phyloP scores from a whole-genome alignment of 2,888 invertebrate genomes.

The Pterostichus madidus region DNA sequence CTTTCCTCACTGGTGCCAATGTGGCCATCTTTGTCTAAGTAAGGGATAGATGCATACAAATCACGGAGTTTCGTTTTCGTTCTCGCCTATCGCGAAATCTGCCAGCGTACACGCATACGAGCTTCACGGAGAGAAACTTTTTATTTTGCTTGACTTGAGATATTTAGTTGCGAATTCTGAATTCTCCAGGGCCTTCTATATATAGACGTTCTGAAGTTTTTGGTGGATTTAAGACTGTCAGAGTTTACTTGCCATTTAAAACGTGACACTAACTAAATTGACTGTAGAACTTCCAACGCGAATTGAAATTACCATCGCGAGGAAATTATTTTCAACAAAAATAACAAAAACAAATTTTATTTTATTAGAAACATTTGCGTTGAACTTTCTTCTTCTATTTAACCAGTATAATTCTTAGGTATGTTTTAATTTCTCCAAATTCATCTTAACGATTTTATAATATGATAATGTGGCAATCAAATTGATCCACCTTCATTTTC shows the following conservation, averaged over 20 bases:
- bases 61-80: constrained; percentile 59
- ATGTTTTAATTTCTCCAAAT: no score
- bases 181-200: constrained; percentile 44
- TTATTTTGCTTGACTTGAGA: constrained; percentile 59
- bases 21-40: constrained; percentile 17
- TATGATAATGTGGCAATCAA: no score
- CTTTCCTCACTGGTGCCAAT: background rate
- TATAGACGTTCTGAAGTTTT: constrained; percentile 53
- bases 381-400: no score
- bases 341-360: no score
- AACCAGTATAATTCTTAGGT: no score
- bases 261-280: constrained; percentile 47
- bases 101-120: constrained; percentile 38
- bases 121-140: constrained; percentile 39
- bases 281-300: constrained; percentile 4
- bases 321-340: background rate
- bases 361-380: no score
- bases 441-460: no score
- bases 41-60: constrained; percentile 61
- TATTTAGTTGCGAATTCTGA: constrained; percentile 50
- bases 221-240: constrained; percentile 44
- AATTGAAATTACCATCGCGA: background rate
- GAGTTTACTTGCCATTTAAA: constrained; percentile 49
- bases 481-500: no score
- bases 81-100: constrained; percentile 48